Percentiles rank a stretch among this genome's conserved stretches.
Evolutionary conservation across 1,140 invertebrate genomes (phyloP).

Genomic region (Drosophila lini): DNA sequence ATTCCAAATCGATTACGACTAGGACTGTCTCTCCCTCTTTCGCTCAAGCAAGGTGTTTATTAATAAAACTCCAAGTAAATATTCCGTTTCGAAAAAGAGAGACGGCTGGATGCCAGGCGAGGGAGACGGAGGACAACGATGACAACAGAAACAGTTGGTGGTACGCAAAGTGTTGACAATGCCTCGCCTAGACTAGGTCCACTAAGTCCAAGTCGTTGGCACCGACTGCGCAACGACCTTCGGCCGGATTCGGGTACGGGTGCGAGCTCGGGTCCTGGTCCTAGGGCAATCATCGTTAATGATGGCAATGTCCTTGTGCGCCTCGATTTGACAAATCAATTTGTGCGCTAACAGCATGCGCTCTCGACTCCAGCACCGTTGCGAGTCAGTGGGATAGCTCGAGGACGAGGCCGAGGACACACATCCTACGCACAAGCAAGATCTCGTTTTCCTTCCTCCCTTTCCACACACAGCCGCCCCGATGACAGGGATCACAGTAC

Average conservation of each 20-base stretch:
- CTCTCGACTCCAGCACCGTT: slow-evolving; percentile 44
- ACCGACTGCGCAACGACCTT: slow-evolving; percentile 75
- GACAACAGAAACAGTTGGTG: slow-evolving; percentile 73
- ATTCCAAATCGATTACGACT: slow-evolving; percentile 79
- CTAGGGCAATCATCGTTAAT: slow-evolving; percentile 77
- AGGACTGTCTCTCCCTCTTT: slow-evolving; percentile 44
- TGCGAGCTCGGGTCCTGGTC: not conserved
- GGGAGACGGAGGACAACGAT: slow-evolving; percentile 9
- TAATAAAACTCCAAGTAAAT: slow-evolving; percentile 71
- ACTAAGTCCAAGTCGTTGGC: slow-evolving; percentile 49
- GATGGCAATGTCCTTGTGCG: slow-evolving; percentile 79
- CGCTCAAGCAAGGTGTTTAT: slow-evolving; percentile 51
- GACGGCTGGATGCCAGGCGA: slow-evolving; percentile 1
- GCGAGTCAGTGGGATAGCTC: slow-evolving; percentile 58
- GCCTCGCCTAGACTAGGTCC: slow-evolving; percentile 6
- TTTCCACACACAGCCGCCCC: not conserved
- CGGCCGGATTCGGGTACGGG: slow-evolving; percentile 25
- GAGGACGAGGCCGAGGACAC: slow-evolving; percentile 19
- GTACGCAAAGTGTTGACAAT: slow-evolving; percentile 78
- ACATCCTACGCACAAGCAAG: not conserved
- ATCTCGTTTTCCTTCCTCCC: not conserved
- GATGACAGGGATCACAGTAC: slow-evolving; percentile 56
- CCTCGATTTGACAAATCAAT: slow-evolving; percentile 76
- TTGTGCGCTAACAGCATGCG: slow-evolving; percentile 77
- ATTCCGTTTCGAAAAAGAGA: slow-evolving; percentile 7